phyloP scores from a whole-genome alignment of 2,113 vertebrate genomes.

The Parus major region DNA sequence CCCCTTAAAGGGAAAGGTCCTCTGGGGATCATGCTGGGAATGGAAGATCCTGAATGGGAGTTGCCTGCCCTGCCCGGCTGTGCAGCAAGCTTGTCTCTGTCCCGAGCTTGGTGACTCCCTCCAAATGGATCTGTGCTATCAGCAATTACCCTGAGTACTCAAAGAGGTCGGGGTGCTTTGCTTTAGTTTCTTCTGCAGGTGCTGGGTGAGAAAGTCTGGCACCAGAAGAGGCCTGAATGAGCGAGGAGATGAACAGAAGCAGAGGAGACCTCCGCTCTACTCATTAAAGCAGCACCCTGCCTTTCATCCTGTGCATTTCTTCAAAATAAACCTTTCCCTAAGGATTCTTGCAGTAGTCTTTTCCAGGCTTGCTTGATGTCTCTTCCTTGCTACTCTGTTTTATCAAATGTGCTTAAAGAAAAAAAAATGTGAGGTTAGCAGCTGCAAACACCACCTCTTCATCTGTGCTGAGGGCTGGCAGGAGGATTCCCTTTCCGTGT shows the following conservation, averaged over 20 bases:
- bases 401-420: background rate
- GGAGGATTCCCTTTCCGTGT: background rate
- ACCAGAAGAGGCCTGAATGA: background rate
- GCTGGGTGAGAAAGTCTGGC: background rate
- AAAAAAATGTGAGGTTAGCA: background rate
- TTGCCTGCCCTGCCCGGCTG: background rate
- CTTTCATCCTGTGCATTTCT: background rate
- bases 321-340: background rate
- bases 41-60: background rate
- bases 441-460: background rate
- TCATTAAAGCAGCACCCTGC: background rate
- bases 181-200: conserved; percentile 22
- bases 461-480: background rate
- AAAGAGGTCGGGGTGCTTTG: background rate
- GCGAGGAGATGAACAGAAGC: background rate
- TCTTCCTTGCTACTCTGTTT: background rate
- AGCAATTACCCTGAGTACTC: background rate
- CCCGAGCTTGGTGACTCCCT: background rate
- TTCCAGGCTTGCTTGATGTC: background rate
- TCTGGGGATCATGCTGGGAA: background rate
- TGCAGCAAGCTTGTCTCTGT: background rate
- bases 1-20: background rate
- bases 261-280: background rate
- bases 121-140: background rate
- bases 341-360: background rate